These are phyloP conservation scores for Austrofundulus limnaeus DNA, from an alignment of 2,113 vertebrate genomes.

Conservation along the genomic window DNA sequence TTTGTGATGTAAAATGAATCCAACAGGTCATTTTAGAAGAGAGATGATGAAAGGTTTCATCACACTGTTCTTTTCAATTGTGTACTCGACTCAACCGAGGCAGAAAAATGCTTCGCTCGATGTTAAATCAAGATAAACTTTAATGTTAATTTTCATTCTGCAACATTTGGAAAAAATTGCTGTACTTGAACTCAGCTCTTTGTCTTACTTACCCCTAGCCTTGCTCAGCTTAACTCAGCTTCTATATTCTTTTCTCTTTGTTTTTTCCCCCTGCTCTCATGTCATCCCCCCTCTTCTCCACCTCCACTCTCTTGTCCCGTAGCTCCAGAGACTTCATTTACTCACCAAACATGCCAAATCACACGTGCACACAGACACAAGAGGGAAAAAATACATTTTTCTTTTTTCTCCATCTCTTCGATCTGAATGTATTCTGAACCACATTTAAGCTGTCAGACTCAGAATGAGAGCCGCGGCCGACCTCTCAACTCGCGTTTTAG, in stretches of 20 bases:
- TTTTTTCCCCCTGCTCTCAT: background rate
- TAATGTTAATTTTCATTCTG: constrained; percentile 1
- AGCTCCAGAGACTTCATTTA: constrained; percentile 71
- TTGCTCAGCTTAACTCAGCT: constrained; percentile 34
- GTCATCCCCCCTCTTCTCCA: constrained; percentile 37
- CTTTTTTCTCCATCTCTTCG: constrained; percentile 34
- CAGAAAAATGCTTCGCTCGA: background rate
- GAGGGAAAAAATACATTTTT: constrained; percentile 33
- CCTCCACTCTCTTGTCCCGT: constrained; percentile 42
- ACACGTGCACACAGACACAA: constrained; percentile 30
- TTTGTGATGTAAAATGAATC: constrained; percentile 13
- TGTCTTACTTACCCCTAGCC: constrained; percentile 20
- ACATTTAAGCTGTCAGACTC: constrained; percentile 33
- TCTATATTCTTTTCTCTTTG: constrained; percentile 16
- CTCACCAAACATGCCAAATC: constrained; percentile 61
- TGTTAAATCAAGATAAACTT: background rate
- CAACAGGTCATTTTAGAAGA: constrained; percentile 11
- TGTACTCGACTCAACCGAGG: background rate
- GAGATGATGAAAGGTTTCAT: constrained; percentile 18
- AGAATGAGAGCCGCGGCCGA: constrained; percentile 13
- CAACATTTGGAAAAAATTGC: constrained; percentile 1
- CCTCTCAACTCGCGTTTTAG: constrained; percentile 22
- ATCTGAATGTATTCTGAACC: constrained; percentile 35
- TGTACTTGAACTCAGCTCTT: constrained; percentile 7
- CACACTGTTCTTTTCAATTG: background rate